Conservation (phyloP, 2,113 vertebrate species). For the Tylochromis polylepis region DNA sequence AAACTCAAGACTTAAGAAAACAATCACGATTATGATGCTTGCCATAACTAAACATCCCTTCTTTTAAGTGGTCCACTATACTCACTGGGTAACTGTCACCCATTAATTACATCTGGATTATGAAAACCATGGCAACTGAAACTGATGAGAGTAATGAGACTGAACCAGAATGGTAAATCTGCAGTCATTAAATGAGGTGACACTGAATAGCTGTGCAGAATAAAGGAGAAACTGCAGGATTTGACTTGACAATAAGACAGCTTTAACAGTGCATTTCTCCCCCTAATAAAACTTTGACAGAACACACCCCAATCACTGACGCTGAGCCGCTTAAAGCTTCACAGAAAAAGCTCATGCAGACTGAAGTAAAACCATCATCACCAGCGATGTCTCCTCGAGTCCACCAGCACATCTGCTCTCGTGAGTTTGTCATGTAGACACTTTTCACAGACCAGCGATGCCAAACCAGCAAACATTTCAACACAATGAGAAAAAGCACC, state of each 20-base stretch:
- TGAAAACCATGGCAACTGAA: background rate
- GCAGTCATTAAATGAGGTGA: background rate
- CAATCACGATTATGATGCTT: background rate
- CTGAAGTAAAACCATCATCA: background rate
- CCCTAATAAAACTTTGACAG: background rate
- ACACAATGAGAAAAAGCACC: background rate
- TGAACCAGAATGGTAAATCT: background rate
- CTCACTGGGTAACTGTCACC: background rate
- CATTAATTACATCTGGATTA: background rate
- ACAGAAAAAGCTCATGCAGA: background rate
- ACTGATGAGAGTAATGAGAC: background rate
- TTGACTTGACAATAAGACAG: background rate
- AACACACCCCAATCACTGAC: background rate
- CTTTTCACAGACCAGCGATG: background rate
- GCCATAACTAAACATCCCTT: background rate
- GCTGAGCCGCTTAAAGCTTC: background rate
- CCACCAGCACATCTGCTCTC: background rate
- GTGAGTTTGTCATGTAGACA: background rate
- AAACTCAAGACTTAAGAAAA: background rate
- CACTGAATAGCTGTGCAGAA: background rate
- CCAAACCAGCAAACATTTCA: slow-evolving; percentile 24
- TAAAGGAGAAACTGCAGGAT: background rate
- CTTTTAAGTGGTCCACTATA: background rate
- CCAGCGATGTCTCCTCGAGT: background rate
- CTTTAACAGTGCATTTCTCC: background rate